Evolutionary conservation across 2,888 invertebrate species (phyloP).

Genomic region (Cheilosia scutellata): DNA sequence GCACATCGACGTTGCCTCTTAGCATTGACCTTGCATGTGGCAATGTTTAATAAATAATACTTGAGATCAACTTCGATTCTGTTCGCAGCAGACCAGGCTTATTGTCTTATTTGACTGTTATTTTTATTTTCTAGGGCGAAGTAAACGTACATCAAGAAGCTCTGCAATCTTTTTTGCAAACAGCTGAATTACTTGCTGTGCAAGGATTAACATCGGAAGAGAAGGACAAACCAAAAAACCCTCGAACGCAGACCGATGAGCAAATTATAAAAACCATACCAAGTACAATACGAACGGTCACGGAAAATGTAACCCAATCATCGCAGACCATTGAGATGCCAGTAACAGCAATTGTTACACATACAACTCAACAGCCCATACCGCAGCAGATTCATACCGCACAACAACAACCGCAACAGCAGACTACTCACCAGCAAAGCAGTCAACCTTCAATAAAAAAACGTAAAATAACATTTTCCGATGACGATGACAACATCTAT

Average conservation of each 20-base stretch:
- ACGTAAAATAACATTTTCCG: conserved; percentile 83
- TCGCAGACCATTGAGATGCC: conserved; percentile 83
- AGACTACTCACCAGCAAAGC: conserved; percentile 76
- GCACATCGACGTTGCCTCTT: too few relatives aligned
- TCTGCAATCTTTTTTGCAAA: conserved; percentile 90
- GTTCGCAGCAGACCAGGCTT: too few relatives aligned
- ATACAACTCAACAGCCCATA: conserved; percentile 74
- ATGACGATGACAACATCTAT: conserved; percentile 83
- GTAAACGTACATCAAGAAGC: conserved; percentile 92
- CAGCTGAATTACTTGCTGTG: conserved; percentile 90
- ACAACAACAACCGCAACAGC: conserved; percentile 76
- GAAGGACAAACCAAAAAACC: conserved; percentile 82
- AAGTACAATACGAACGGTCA: conserved; percentile 82
- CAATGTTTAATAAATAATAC: too few relatives aligned
- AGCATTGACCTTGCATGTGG: too few relatives aligned
- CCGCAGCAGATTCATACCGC: conserved; percentile 76
- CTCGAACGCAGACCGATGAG: conserved; percentile 81
- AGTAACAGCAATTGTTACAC: conserved; percentile 80
- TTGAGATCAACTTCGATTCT: too few relatives aligned
- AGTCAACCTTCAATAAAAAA: conserved; percentile 78
- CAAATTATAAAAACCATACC: conserved; percentile 83
- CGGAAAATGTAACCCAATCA: conserved; percentile 79
- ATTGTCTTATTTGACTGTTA: too few relatives aligned
- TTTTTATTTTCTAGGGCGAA: conserved; percentile 86
- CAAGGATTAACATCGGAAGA: conserved; percentile 88